phyloP scores from a whole-genome alignment of 2,888 invertebrate species.

The Oxyteleia sp. region DNA sequence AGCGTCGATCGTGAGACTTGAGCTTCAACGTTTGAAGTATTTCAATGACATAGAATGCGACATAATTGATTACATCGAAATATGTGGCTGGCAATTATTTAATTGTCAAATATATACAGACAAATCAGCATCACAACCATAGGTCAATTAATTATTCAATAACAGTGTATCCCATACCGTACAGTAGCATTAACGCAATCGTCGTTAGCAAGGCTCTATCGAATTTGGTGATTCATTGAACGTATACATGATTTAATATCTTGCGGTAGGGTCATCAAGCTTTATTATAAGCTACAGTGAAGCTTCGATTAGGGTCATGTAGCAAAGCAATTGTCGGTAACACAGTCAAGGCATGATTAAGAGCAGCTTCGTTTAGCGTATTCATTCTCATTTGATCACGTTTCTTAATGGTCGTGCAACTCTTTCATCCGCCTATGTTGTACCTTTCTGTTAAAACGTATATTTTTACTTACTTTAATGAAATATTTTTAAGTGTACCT shows the following conservation, averaged over 20 bases:
- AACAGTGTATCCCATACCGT: conserved; percentile 58
- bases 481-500: conserved; percentile 2
- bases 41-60: conserved; percentile 20
- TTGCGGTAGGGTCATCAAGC: conserved; percentile 76
- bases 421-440: conserved; percentile 32
- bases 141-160: conserved; percentile 62
- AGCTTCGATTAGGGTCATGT: conserved; percentile 79
- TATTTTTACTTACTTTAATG: too few species aligned
- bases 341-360: conserved; percentile 78
- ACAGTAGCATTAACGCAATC: conserved; percentile 40
- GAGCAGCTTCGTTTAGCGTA: conserved; percentile 70
- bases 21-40: conserved; percentile 16
- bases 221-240: conserved; percentile 52
- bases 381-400: conserved; percentile 67
- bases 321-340: conserved; percentile 77
- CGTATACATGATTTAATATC: conserved; percentile 62
- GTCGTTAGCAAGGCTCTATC: conserved; percentile 57
- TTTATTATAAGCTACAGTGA: conserved; percentile 80
- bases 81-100: conserved; percentile 14
- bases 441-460: conserved; percentile 23
- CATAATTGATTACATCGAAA: conserved; percentile 21
- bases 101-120: conserved; percentile 7
- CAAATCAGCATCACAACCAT: conserved; percentile 48
- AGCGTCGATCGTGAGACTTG: conserved; percentile 1
- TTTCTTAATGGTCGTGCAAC: conserved; percentile 51